phyloP scores from a whole-genome alignment of 2,888 invertebrate genomes.

The Ophion ventricosus region DNA sequence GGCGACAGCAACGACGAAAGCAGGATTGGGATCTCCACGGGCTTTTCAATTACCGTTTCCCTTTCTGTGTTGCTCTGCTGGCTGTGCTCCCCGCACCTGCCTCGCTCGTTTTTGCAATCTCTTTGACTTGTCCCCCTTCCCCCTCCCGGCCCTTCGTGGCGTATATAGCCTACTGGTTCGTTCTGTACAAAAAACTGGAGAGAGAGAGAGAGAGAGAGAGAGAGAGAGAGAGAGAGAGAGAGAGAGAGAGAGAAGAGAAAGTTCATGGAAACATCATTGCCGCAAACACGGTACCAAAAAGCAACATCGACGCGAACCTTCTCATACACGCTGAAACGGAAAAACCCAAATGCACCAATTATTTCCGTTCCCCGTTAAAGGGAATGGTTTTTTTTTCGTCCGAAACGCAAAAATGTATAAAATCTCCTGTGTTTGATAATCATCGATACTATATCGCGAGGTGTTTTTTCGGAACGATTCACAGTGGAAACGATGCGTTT shows the following conservation, averaged over 20 bases:
- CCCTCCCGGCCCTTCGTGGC: slow-evolving; percentile 20
- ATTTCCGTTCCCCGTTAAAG: slow-evolving; percentile 22
- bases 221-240: slow-evolving; percentile 20
- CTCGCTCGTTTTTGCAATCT: slow-evolving; percentile 59
- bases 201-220: not conserved
- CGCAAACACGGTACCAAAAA: not conserved
- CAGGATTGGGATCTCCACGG: slow-evolving; percentile 75
- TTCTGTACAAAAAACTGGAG: slow-evolving; percentile 19
- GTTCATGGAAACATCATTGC: slow-evolving; percentile 43
- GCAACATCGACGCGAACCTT: slow-evolving; percentile 1
- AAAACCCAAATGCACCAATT: slow-evolving; percentile 33
- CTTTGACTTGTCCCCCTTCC: slow-evolving; percentile 49
- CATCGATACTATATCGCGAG: not conserved
- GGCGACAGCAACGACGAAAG: slow-evolving; percentile 52
- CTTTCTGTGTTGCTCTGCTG: slow-evolving; percentile 32
- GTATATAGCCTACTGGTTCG: slow-evolving; percentile 2
- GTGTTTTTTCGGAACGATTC: not conserved
- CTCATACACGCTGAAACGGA: not conserved
- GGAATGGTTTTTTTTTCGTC: not conserved
- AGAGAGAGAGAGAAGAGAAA: slow-evolving; percentile 8
- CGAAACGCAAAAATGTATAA: not conserved
- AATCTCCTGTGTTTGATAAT: not conserved
- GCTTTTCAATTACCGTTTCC: slow-evolving; percentile 78
- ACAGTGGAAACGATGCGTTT: no score
- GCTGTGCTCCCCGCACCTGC: slow-evolving; percentile 17